phyloP scores from a whole-genome alignment of 2,888 invertebrate genomes.

The Diabrotica balteata region DNA sequence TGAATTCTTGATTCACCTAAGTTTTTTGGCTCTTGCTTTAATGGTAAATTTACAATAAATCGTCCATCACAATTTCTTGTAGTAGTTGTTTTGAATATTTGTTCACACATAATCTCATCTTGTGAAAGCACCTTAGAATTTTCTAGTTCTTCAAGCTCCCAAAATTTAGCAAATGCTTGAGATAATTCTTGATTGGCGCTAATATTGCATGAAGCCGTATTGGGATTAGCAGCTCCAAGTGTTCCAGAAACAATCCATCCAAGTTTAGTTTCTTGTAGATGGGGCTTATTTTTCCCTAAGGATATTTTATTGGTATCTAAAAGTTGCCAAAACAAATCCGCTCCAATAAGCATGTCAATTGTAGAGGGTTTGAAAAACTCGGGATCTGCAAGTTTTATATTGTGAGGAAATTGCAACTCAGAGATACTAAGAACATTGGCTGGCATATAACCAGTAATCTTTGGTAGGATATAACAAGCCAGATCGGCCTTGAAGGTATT shows the following conservation, averaged over 20 bases:
- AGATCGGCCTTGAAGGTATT: slow-evolving; percentile 18
- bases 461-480: slow-evolving; percentile 17
- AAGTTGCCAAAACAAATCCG: too few species aligned
- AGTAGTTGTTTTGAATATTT: slow-evolving; percentile 18
- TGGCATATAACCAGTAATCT: slow-evolving; percentile 23
- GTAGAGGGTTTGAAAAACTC: too few species aligned
- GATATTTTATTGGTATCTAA: slow-evolving; percentile 10
- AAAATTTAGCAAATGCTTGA: slow-evolving; percentile 11
- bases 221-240: background rate
- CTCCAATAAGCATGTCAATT: too few species aligned
- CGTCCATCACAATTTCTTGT: slow-evolving; percentile 20
- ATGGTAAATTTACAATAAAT: too few species aligned
- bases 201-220: too few species aligned
- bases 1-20: slow-evolving; percentile 26
- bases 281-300: slow-evolving; percentile 16
- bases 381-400: slow-evolving; percentile 18
- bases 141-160: slow-evolving; percentile 18
- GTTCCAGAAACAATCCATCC: slow-evolving; percentile 25
- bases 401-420: slow-evolving; percentile 16
- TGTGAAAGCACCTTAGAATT: slow-evolving; percentile 18
- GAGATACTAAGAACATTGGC: slow-evolving; percentile 2
- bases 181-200: slow-evolving; percentile 17
- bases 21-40: too few species aligned
- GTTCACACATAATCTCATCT: slow-evolving; percentile 25
- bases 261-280: slow-evolving; percentile 20